Evolutionary conservation across 2,113 vertebrate genomes (phyloP), one percentile per base, ranked within the genome.

Genomic region (Sardina pilchardus): DNA sequence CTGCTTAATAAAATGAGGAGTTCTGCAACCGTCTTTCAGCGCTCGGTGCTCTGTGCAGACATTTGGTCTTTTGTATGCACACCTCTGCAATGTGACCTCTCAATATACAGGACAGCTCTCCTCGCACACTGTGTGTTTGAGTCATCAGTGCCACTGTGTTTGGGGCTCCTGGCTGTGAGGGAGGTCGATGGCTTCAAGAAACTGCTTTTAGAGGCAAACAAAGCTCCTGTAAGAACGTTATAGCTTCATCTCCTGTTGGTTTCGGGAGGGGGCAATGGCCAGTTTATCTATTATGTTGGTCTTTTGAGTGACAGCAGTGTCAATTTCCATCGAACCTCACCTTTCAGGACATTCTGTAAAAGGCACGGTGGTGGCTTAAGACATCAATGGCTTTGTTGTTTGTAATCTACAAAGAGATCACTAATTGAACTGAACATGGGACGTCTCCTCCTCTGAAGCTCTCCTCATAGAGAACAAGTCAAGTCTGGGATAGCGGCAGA

Each of bases 1-100:
- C 85, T 86, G 84, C 87, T 89, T 89, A 85, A 78, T 84, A 26
- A 84, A 34, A 81, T 81, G 71, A 75, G 19, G 36, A 84, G 24
- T 83, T 43, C 26, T 67, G 71, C 30, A 78, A 78, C 36, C 36
- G 9, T 36, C 14, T 78, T 78, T 34, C 21, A 1, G 30, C 14
- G 4, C 34, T 78, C 30, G 16, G 26, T 34, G 30, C 10, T 4
- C 71, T 30, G 0, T 56, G 30, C 30, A 78, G 71, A 16, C 30
- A 34, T 36, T 78, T 78, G 36, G 14, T 12, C 30, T 17, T 78
- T 78, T 36, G 34, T 78, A 12, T 36, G 4, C 30, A 34, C 26
- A 34, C 34, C 71, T 78, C 71, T 16, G 71, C 71, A 16, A 4
- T 36, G 30, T 16, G 30, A 78, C 34, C 14, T 17, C 71, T 78